A percentile compares a stretch with the other conserved stretches of the same genome.
Conservation (phyloP, 2,113 vertebrate species). For the Oxygymnocypris stewartii region DNA sequence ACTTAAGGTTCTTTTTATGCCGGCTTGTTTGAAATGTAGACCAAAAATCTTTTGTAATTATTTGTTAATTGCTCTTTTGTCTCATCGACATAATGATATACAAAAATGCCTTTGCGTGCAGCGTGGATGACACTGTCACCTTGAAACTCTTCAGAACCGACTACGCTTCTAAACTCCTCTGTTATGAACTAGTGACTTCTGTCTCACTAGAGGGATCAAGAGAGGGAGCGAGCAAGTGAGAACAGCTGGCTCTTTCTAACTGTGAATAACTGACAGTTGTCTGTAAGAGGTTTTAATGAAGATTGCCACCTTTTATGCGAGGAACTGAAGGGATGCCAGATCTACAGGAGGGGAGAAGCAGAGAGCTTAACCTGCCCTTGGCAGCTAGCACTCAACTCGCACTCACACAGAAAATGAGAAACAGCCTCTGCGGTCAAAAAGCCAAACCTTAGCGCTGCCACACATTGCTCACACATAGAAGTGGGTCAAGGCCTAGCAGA, state of each 20-base stretch:
- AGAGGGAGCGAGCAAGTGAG: constrained; percentile 61
- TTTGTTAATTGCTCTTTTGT: constrained; percentile 55
- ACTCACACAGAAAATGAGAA: constrained; percentile 76
- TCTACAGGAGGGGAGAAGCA: constrained; percentile 75
- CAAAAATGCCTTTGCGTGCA: constrained; percentile 45
- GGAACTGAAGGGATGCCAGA: constrained; percentile 82
- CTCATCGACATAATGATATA: constrained; percentile 55
- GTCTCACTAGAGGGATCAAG: constrained; percentile 74
- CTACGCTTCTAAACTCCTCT: constrained; percentile 47
- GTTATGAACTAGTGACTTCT: constrained; percentile 66
- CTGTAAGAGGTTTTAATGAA: constrained; percentile 78
- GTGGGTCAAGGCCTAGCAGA: constrained; percentile 47
- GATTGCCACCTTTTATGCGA: constrained; percentile 79
- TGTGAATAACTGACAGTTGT: constrained; percentile 77
- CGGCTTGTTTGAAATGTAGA: constrained; percentile 26
- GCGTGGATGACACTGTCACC: constrained; percentile 55
- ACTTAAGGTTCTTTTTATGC: constrained; percentile 29
- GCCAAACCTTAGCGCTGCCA: constrained; percentile 64
- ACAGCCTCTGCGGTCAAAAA: constrained; percentile 64
- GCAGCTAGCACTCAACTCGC: constrained; percentile 70
- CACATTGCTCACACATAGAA: constrained; percentile 34
- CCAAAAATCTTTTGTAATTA: constrained; percentile 42
- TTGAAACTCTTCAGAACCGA: constrained; percentile 59
- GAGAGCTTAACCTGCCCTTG: constrained; percentile 81
- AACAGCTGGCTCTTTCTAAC: constrained; percentile 64